Base-by-base conservation (phyloP, 1,140 invertebrate genomes). In the Drosophila hydei region DNA sequence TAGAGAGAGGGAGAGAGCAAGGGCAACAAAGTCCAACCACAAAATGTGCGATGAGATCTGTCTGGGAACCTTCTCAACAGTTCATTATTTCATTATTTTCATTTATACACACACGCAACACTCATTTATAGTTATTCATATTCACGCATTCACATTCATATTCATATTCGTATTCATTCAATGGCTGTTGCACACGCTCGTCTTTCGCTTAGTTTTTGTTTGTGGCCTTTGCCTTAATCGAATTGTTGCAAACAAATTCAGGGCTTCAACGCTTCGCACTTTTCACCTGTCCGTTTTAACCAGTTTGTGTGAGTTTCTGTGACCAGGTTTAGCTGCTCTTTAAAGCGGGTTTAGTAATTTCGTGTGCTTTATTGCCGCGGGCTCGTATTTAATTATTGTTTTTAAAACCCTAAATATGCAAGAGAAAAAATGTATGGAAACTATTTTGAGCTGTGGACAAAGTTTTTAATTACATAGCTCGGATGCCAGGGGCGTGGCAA, bases 391-490 rank as follows among this genome's bases (percentile, higher is more conserved):
- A 79, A 76, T 85, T 80, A 68, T 77, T 74, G 40, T 68, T 68
- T 68, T 75, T 58, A 25, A 59, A 27, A 30, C 48, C 65, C 30
- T 74, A 72, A 79, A 75, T 64, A 48, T 60, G 75, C 68, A 54
- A 38, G 19, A 30, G 14, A 40, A 47, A 48, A 59, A 60, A 19
- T 40, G 4, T 42, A 27, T 25, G 8, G 33, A 47, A 52, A 52
- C 47, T 60, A 50, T 59, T 68, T 19, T 62, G 42, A 11, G 40
- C 42, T 68, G 74, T 63, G 67, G 69, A 30, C 55, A 77, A 87
- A 80, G 58, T 80, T 84, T 85, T 77, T 84, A 84, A 87, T 84
- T 87, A 80, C 64, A 80, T 64, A 72, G 69, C 79, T 80, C 67
- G 55, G 56, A 25, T 33, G 61, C 71, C 38, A n/a, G 1, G 3